phyloP scores from a whole-genome alignment of 1,140 invertebrate species.

The Drosophila sturtevanti region DNA sequence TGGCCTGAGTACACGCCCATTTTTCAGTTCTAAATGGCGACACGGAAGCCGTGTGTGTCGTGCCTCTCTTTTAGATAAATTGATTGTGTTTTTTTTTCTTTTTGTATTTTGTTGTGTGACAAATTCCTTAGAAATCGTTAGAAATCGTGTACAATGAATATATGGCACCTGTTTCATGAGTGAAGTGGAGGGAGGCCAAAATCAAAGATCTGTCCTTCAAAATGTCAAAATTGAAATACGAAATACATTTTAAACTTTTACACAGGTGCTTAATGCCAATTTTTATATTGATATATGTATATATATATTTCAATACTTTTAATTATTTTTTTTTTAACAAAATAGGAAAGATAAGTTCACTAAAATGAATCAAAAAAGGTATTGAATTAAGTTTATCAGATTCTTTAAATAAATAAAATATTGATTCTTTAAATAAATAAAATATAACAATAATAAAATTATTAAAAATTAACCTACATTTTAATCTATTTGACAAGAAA shows the following conservation, averaged over 20 bases:
- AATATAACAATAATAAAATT: no score
- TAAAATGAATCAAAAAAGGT: no score
- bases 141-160: not conserved
- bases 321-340: no score
- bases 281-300: no score
- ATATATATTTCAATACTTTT: no score
- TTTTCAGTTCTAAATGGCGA: slow-evolving; percentile 47
- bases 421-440: no score
- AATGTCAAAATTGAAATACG: not conserved
- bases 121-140: slow-evolving; percentile 6
- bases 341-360: no score
- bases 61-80: slow-evolving; percentile 48
- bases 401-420: no score
- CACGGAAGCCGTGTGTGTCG: slow-evolving; percentile 60
- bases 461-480: no score
- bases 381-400: no score
- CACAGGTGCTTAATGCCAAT: not conserved
- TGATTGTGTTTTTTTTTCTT: not conserved
- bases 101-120: not conserved
- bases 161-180: not conserved
- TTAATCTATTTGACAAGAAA: no score
- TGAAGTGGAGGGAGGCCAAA: not conserved
- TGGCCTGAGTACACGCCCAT: slow-evolving; percentile 36
- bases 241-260: not conserved
- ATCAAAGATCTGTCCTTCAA: slow-evolving; percentile 1